Evolutionary conservation across 2,113 vertebrate genomes (phyloP).

Genomic region (Lophotis ruficrista): DNA sequence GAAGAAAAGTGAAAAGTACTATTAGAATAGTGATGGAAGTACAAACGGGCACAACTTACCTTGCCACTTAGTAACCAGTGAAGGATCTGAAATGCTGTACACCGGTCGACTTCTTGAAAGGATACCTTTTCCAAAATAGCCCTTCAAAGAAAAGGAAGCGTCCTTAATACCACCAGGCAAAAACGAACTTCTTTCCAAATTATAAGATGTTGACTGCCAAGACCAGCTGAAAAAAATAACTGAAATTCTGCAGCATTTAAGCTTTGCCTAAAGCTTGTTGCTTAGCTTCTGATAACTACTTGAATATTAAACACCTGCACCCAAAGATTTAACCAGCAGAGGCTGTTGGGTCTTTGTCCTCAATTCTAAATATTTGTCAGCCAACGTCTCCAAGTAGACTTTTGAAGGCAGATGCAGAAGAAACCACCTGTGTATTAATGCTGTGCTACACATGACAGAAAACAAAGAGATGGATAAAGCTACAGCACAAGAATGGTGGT

Average conservation of each 20-base stretch:
- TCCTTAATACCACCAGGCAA: not conserved
- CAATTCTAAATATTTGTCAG: not conserved
- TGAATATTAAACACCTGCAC: not conserved
- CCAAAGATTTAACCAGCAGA: not conserved
- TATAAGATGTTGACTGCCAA: fast-evolving
- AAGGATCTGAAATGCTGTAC: constrained; percentile 80
- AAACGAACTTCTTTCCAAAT: not conserved
- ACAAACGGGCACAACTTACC: constrained; percentile 65
- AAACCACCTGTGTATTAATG: not conserved
- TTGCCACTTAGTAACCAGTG: constrained; percentile 78
- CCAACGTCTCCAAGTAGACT: not conserved
- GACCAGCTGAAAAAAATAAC: not conserved
- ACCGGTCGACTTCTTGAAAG: constrained; percentile 88
- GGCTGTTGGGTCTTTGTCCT: not conserved
- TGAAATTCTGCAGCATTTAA: not conserved
- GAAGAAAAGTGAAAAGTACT: not conserved
- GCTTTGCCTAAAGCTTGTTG: not conserved
- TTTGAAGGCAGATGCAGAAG: not conserved
- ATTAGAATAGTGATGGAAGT: not conserved
- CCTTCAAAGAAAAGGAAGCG: constrained; percentile 72
- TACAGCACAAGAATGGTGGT: not conserved
- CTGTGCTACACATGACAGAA: not conserved
- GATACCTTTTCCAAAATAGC: constrained; percentile 94
- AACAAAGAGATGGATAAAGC: not conserved
- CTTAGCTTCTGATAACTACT: not conserved